Evolutionary conservation across 2,113 vertebrate species (phyloP).

Genomic region (Anseranas semipalmata): DNA sequence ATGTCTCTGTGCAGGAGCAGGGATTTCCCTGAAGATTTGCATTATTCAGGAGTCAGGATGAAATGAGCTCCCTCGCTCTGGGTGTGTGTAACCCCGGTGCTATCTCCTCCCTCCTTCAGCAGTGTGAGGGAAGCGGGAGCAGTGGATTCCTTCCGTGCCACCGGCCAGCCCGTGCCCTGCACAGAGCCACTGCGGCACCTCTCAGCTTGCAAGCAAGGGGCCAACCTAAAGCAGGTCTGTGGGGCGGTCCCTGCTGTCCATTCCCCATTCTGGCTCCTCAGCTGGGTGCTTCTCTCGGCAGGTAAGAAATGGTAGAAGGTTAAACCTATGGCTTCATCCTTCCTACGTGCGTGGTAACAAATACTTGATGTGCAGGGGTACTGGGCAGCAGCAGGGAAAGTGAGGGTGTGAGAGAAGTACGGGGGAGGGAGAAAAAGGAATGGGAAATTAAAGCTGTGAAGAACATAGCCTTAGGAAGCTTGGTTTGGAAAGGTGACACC

Average conservation of each 20-base stretch:
- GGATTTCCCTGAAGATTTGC: not conserved
- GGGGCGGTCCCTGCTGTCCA: not conserved
- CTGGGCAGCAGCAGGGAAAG: not conserved
- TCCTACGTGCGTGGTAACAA: fast-evolving
- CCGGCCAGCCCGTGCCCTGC: not conserved
- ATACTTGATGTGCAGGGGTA: not conserved
- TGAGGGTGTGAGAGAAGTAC: not conserved
- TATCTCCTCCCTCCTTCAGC: not conserved
- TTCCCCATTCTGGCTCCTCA: not conserved
- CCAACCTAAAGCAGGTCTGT: not conserved
- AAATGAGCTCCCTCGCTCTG: not conserved
- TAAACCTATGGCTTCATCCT: not conserved
- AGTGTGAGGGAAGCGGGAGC: not conserved
- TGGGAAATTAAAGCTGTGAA: not conserved
- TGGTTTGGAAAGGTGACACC: not conserved
- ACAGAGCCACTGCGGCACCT: not conserved
- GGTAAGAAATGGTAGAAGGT: not conserved
- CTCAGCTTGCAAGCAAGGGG: not conserved
- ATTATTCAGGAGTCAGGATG: constrained; percentile 9
- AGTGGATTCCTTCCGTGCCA: not conserved
- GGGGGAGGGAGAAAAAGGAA: not conserved
- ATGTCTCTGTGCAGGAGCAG: not conserved
- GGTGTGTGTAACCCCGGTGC: not conserved
- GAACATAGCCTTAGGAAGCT: not conserved
- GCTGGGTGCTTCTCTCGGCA: not conserved